Conservation (phyloP, 2,113 vertebrate genomes). For the Sardina pilchardus region DNA sequence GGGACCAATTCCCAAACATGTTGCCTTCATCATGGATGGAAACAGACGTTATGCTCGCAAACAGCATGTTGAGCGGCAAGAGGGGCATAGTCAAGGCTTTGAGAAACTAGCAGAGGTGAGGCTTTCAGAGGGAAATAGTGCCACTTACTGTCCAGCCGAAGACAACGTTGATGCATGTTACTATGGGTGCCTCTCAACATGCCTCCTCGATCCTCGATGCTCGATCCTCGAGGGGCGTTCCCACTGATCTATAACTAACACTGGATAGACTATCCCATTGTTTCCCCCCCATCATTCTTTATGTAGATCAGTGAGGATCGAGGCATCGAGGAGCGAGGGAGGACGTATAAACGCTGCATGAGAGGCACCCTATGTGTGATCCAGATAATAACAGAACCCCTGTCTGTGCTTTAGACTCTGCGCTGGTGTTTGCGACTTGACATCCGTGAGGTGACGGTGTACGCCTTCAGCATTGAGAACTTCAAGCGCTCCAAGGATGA, state of each 20-base stretch:
- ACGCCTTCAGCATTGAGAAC: constrained; percentile 98
- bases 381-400: background rate
- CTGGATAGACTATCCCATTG: too few species aligned
- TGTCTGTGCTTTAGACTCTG: constrained; percentile 74
- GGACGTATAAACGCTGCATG: too few species aligned
- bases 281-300: too few species aligned
- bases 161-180: background rate
- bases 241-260: too few species aligned
- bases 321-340: too few species aligned
- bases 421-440: constrained; percentile 94
- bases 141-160: background rate
- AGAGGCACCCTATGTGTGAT: too few species aligned
- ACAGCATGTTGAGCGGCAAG: constrained; percentile 83
- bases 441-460: constrained; percentile 93
- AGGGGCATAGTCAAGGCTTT: constrained; percentile 93
- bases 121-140: background rate
- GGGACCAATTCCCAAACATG: constrained; percentile 93
- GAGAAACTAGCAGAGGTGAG: constrained; percentile 93
- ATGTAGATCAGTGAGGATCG: too few species aligned
- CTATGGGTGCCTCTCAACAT: too few species aligned
- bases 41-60: constrained; percentile 94
- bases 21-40: constrained; percentile 99
- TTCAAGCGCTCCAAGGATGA: constrained; percentile 94
- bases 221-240: too few species aligned
- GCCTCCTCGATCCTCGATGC: too few species aligned